Evolutionary conservation across 2,113 vertebrate genomes (phyloP).

Genomic region (Trinectes maculatus): DNA sequence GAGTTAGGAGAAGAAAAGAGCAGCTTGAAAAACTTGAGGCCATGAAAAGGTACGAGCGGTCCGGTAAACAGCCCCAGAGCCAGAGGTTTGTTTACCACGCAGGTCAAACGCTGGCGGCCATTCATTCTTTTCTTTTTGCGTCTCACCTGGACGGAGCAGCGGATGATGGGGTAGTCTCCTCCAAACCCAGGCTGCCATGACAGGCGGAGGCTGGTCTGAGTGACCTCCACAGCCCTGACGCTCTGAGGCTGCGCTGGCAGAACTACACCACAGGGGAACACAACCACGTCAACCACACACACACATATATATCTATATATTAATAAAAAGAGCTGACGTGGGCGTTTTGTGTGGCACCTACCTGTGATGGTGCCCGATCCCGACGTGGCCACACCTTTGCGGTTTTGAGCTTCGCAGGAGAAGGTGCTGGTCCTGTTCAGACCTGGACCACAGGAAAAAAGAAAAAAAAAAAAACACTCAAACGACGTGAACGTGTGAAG

Average conservation of each 20-base stretch:
- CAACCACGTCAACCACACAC: no score
- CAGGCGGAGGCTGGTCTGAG: conserved; percentile 75
- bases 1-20: conserved; percentile 53
- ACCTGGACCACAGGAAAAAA: conserved; percentile 72
- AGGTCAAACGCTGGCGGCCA: conserved; percentile 23
- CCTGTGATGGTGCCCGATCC: conserved; percentile 86
- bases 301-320: no score
- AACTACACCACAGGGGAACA: conserved; percentile 71
- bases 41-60: conserved; percentile 1
- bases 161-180: conserved; percentile 82
- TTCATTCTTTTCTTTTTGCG: not conserved
- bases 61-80: not conserved
- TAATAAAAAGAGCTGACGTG: no score
- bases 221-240: conserved; percentile 74
- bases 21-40: conserved; percentile 30
- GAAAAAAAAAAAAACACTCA: no score
- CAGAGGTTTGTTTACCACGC: conserved; percentile 23
- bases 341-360: conserved; percentile 62
- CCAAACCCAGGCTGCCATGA: conserved; percentile 86
- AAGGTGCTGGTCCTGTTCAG: conserved; percentile 87
- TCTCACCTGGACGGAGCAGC: conserved; percentile 88
- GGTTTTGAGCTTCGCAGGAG: conserved; percentile 90
- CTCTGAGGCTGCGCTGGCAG: conserved; percentile 80
- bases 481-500: conserved; percentile 23
- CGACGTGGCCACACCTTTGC: conserved; percentile 88